These are phyloP conservation scores for Cinclus cinclus DNA, from an alignment of 2,113 vertebrate genomes.

Conservation along the genomic window DNA sequence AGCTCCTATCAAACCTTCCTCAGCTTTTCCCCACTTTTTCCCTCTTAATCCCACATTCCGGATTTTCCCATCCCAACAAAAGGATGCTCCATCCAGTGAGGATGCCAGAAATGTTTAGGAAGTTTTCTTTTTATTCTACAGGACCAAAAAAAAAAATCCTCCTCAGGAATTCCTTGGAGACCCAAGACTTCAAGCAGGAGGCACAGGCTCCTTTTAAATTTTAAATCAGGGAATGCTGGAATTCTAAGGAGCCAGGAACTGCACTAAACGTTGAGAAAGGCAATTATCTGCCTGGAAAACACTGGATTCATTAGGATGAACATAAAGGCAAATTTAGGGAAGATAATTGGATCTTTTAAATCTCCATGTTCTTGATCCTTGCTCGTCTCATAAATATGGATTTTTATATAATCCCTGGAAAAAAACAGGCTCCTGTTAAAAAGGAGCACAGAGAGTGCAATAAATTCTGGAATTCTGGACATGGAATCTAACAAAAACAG, in stretches of 20 bases:
- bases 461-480: neutral
- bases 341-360: slow-evolving; percentile 77
- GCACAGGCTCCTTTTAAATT: slow-evolving; percentile 56
- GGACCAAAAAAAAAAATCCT: neutral
- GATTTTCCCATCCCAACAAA: slow-evolving; percentile 31
- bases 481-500: neutral
- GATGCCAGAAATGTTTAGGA: neutral
- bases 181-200: neutral
- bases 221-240: slow-evolving; percentile 50
- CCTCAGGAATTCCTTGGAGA: neutral
- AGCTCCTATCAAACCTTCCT: slow-evolving; percentile 58
- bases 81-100: neutral
- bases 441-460: neutral
- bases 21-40: neutral
- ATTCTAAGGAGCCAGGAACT: slow-evolving; percentile 72
- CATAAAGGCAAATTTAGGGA: slow-evolving; percentile 71
- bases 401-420: slow-evolving; percentile 55
- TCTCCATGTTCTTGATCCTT: slow-evolving; percentile 57
- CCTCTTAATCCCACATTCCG: slow-evolving; percentile 50
- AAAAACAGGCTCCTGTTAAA: neutral
- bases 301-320: slow-evolving; percentile 69
- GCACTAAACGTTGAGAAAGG: slow-evolving; percentile 55
- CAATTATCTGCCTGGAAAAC: slow-evolving; percentile 75
- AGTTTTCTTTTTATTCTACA: neutral
- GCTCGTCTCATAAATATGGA: slow-evolving; percentile 73